Evolutionary conservation across 2,797 vertebrate species (phyloP), one percentile per base, ranked within the genome.

Genomic region (Pipistrellus pygmaeus): DNA sequence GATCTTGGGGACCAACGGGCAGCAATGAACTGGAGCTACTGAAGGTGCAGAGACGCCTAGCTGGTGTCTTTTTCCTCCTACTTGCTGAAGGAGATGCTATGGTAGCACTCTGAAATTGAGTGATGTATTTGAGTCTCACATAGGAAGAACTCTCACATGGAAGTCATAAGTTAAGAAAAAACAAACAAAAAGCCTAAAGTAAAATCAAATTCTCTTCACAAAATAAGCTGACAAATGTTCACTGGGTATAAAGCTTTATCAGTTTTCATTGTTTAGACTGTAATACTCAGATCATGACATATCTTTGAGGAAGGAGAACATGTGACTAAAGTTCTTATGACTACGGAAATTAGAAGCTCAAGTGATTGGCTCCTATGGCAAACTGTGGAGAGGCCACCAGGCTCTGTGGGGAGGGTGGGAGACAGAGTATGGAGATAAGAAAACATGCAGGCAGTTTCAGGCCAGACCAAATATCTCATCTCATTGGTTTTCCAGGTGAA

Each of bases 181-280:
- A 35, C 30, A 9, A 83, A 84, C 20, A 51, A 92, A 92, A 85
- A 87, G 72, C 38, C 10, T 90, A 78, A 94, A 92, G 38, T 76
- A 92, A 96, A 94, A 86, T 51, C 87, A 92, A 92, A 76, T 64
- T 85, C 41, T 85, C 38, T 62, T 94, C 60, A 85, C 64, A 85
- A 93, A 96, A 85, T 83, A 91, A 87, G 64, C 55, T 91, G 68
- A 72, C n/a, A 95, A 86, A 82, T 83, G 57, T 75, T 93, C 23
- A 85, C 0, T 55, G 30, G 35, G 69, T 86, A 60, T n/a, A 91
- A 69, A 84, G 55, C 62, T 94, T 95, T 57, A 95, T 38, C 55
- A 84, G 53, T 86, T 91, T 89, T 57, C 55, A 95, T 41, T 91
- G 35, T 91, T 95, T 32, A 87, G 44, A 75, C 14, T 68, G 60